phyloP scores from a whole-genome alignment of 2,113 vertebrate genomes.

The Chaetodon trifascialis region DNA sequence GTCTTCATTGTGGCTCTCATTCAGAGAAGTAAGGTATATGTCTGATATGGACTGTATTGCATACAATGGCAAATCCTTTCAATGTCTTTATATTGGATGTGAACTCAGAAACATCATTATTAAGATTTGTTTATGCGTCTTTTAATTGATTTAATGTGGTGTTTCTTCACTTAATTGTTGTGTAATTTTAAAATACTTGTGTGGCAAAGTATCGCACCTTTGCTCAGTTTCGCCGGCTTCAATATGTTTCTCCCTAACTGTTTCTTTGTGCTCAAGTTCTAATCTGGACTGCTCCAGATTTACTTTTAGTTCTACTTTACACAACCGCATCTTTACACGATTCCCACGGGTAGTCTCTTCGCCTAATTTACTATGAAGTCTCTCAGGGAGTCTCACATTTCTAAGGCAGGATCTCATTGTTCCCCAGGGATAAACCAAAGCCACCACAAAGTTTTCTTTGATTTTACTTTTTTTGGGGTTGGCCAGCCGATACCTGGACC shows the following conservation, averaged over 20 bases:
- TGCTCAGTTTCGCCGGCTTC: conserved; percentile 21
- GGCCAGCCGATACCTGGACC: conserved; percentile 24
- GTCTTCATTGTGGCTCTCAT: conserved; percentile 45
- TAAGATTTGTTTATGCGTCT: not conserved
- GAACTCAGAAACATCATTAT: not conserved
- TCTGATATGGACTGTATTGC: not conserved
- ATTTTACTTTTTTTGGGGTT: conserved; percentile 48
- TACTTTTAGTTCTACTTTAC: conserved; percentile 72
- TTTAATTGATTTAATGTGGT: conserved; percentile 7
- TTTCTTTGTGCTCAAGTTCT: conserved; percentile 53
- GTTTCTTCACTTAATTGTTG: not conserved
- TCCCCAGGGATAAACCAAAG: conserved; percentile 59
- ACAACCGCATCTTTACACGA: conserved; percentile 60
- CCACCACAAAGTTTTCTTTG: conserved; percentile 62
- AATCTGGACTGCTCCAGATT: conserved; percentile 74
- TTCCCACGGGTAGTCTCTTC: conserved; percentile 70
- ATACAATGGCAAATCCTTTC: conserved; percentile 8
- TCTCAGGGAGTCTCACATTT: conserved; percentile 65
- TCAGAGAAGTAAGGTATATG: conserved; percentile 27
- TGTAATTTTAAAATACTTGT: conserved; percentile 22
- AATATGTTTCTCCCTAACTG: conserved; percentile 20
- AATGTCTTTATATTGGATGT: not conserved
- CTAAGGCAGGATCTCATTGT: conserved; percentile 57
- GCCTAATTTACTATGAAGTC: conserved; percentile 71
- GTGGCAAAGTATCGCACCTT: not conserved